A percentile compares a stretch with the other conserved stretches of the same genome.
phyloP scores from a whole-genome alignment of 2,797 vertebrate species.

The Chrosomus eos region DNA sequence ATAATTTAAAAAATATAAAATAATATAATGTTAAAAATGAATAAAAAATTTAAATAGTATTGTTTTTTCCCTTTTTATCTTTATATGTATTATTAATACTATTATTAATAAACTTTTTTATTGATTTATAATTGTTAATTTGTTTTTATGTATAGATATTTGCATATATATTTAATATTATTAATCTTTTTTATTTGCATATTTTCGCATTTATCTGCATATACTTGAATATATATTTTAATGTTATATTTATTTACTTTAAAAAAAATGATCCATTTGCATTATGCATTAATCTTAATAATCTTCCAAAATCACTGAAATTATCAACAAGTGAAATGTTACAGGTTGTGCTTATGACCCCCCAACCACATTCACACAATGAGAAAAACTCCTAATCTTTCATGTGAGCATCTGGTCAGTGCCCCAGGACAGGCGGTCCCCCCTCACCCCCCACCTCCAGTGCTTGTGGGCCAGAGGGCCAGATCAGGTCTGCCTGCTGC shows the following conservation, averaged over 20 bases:
- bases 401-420: conserved; percentile 77
- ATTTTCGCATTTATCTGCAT: not conserved
- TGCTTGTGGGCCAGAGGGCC: conserved; percentile 48
- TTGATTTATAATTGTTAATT: not conserved
- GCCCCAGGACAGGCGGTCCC: conserved; percentile 74
- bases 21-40: not conserved
- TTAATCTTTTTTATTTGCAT: conserved; percentile 5
- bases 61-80: not conserved
- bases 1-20: not conserved
- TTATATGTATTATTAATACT: not conserved
- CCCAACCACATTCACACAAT: conserved; percentile 38
- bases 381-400: conserved; percentile 56
- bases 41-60: not conserved
- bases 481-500: conserved; percentile 63
- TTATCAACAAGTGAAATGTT: conserved; percentile 64
- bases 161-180: conserved; percentile 2
- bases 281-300: not conserved
- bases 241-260: not conserved
- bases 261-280: not conserved
- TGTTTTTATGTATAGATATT: not conserved
- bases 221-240: not conserved
- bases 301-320: conserved; percentile 22
- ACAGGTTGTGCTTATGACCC: conserved; percentile 56
- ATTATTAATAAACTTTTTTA: not conserved
- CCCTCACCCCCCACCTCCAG: conserved; percentile 68